Conservation (phyloP, 1,140 invertebrate species). For the Sipha flava region DNA sequence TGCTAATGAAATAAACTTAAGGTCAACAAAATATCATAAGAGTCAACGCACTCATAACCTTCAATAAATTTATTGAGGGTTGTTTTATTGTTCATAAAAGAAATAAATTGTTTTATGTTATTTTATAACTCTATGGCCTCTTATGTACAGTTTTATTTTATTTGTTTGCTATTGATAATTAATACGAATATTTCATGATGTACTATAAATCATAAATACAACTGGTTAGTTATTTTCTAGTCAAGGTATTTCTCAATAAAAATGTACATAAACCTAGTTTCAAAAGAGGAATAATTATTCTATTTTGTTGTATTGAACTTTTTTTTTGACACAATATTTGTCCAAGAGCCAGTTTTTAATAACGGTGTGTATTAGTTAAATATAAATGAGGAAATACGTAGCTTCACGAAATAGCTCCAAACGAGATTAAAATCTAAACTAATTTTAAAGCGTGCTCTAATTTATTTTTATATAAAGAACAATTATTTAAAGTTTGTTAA, state of each 20-base stretch:
- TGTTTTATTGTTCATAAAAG: neutral
- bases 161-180: neutral
- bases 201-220: neutral
- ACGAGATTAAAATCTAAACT: too few relatives aligned
- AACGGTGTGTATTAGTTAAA: too few relatives aligned
- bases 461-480: too few relatives aligned
- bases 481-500: too few relatives aligned
- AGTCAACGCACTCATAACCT: neutral
- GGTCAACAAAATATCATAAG: neutral
- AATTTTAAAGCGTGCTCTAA: too few relatives aligned
- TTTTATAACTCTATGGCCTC: neutral
- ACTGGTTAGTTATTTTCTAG: neutral
- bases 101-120: conserved; percentile 7
- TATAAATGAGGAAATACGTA: too few relatives aligned
- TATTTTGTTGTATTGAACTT: neutral
- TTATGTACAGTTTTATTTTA: neutral
- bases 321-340: neutral
- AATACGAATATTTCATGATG: neutral
- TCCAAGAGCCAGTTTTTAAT: neutral
- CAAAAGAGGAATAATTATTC: neutral
- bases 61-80: neutral
- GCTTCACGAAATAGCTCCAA: too few relatives aligned
- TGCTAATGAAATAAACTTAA: neutral
- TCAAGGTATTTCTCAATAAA: neutral
- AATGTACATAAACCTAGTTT: neutral